Evolutionary conservation across 2,888 invertebrate species (phyloP).

Genomic region (Orthonychiurus folsomi): DNA sequence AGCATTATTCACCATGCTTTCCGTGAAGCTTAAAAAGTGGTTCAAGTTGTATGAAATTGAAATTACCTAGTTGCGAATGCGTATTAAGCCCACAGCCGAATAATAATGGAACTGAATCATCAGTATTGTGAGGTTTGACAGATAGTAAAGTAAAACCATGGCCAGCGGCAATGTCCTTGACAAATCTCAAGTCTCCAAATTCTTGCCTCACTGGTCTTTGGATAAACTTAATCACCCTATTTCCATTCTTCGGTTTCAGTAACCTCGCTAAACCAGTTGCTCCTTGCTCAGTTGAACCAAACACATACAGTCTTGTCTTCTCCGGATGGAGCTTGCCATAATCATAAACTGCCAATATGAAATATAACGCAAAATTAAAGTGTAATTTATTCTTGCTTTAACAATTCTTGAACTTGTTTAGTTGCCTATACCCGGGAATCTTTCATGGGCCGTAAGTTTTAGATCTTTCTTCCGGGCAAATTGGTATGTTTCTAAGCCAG

Average conservation of each 20-base stretch:
- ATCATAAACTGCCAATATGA: constrained; percentile 29
- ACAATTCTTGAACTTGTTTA: too few relatives aligned
- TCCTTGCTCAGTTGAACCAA: constrained; percentile 29
- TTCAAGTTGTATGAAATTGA: constrained; percentile 10
- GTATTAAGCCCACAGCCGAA: constrained; percentile 87
- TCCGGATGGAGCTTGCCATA: constrained; percentile 24
- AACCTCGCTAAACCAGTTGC: constrained; percentile 26
- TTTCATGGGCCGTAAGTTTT: too few relatives aligned
- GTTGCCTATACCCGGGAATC: too few relatives aligned
- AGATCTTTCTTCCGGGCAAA: too few relatives aligned
- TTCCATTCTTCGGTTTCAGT: constrained; percentile 14
- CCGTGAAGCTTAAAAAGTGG: constrained; percentile 8
- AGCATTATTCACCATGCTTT: too few relatives aligned
- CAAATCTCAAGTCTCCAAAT: constrained; percentile 43
- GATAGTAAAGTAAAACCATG: constrained; percentile 81
- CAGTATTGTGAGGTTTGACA: constrained; percentile 53
- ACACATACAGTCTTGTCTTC: constrained; percentile 30
- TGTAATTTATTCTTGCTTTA: too few relatives aligned
- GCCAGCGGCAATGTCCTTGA: constrained; percentile 66
- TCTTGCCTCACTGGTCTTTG: constrained; percentile 29
- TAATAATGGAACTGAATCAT: constrained; percentile 49
- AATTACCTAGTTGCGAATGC: constrained; percentile 77
- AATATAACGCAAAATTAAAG: too few relatives aligned
- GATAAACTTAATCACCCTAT: constrained; percentile 8
- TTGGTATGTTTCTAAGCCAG: too few relatives aligned